A percentile compares a stretch with the other conserved stretches of the same genome.
phyloP scores from a whole-genome alignment of 2,888 invertebrate genomes.

The Zelleria hepariella region DNA sequence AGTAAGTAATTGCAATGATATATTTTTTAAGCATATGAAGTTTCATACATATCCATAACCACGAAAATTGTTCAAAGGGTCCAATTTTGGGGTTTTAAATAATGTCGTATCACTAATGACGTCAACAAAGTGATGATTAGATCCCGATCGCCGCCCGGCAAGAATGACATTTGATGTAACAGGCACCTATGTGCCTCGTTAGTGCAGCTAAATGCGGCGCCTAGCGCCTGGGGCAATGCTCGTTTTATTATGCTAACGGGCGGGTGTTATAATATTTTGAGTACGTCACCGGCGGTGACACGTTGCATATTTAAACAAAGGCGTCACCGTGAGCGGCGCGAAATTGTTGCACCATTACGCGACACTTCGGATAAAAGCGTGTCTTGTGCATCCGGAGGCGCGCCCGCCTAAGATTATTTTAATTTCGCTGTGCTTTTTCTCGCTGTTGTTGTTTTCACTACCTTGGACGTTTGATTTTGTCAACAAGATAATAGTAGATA shows the following conservation, averaged over 20 bases:
- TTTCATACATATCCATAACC: no score
- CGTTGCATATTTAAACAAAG: constrained; percentile 28
- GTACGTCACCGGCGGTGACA: constrained; percentile 42
- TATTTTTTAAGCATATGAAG: no score
- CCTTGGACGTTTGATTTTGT: background rate
- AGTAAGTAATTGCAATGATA: no score
- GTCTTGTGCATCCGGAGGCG: constrained; percentile 12
- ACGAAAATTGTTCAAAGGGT: no score
- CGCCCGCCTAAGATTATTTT: background rate
- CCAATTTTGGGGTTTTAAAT: no score
- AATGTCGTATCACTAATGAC: no score
- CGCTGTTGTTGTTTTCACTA: background rate
- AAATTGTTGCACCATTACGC: constrained; percentile 49
- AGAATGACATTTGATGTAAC: constrained; percentile 35
- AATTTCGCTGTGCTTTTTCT: background rate
- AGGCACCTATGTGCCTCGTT: constrained; percentile 17
- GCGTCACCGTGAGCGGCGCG: constrained; percentile 31
- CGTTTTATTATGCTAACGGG: constrained; percentile 58
- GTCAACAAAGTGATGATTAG: background rate
- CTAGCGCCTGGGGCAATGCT: constrained; percentile 13
- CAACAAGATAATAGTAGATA: background rate
- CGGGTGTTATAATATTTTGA: constrained; percentile 54
- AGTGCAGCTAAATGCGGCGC: constrained; percentile 18
- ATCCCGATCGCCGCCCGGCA: no score
- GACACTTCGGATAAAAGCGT: constrained; percentile 33